Evolutionary conservation across 1,140 invertebrate genomes (phyloP), one percentile per base, ranked within the genome.

Genomic region (Yoshiicerus persimilis): DNA sequence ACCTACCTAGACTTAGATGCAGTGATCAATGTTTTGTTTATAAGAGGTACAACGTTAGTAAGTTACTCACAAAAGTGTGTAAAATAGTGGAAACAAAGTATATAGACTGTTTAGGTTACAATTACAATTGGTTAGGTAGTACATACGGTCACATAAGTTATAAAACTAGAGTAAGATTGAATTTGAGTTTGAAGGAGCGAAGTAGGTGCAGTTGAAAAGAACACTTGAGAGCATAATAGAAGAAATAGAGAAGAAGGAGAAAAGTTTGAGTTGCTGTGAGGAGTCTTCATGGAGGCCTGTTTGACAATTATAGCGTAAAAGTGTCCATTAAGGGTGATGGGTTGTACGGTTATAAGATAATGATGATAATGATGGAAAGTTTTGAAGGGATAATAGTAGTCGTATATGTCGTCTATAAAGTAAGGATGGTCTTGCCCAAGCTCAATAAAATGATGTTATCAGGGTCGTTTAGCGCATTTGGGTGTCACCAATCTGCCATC

Each of bases 401-500:
- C 75, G 77, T 83, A 62, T 36, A 84, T 36, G 87, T 87, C 80
- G 86, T 75, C 86, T 87, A 87, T 87, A 87, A 87, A 87, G 75
- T 83, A 87, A 36, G 87, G 75, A 32, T 83, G 80, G 87, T 85
- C 87, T 85, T 85, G 80, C 80, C 87, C 80, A 85, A 70, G 84
- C 87, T 88, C 87, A 88, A 88, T 88, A 88, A 88, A 88, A 88
- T 75, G 88, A 89, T 89, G 88, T 87, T 89, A 89, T 89, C 88
- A 62, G 47, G 39, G 86, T 89, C 87, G 86, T 90, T 90, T 90
- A 90, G 87, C 89, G 87, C 86, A 88, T 84, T 90, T 88, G 87
- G 86, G 84, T 90, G 89, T 88, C 89, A 90, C 87, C 89, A 88
- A 90, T 90, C 86, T 90, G 87, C 87, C 89, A 89, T 87, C 38